Conservation (phyloP, 2,888 invertebrate genomes). For the Pharmacophagus antenor region DNA sequence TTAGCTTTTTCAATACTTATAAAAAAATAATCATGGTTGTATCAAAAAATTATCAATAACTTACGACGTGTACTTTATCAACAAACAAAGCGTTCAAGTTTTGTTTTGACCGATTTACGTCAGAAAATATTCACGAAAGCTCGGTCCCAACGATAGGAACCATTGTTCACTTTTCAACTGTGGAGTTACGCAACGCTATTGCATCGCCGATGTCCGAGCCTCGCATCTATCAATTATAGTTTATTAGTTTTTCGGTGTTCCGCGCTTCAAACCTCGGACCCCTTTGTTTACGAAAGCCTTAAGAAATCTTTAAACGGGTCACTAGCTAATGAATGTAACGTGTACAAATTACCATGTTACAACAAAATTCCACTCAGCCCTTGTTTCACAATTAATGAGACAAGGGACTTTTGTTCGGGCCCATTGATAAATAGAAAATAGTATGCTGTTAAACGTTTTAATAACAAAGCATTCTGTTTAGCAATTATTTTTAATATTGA, state of each 20-base stretch:
- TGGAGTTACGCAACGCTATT: slow-evolving; percentile 41
- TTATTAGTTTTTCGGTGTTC: slow-evolving; percentile 48
- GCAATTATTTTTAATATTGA: not conserved
- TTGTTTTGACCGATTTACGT: slow-evolving; percentile 66
- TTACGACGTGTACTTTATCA: slow-evolving; percentile 9
- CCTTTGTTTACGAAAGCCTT: slow-evolving; percentile 51
- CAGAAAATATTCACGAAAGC: slow-evolving; percentile 65
- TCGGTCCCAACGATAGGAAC: slow-evolving; percentile 45
- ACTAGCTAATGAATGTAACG: slow-evolving; percentile 41
- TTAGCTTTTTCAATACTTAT: no score
- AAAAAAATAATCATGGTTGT: no score
- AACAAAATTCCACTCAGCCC: slow-evolving; percentile 28
- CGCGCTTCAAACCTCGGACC: slow-evolving; percentile 34
- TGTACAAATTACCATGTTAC: slow-evolving; percentile 35
- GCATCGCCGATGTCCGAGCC: slow-evolving; percentile 52
- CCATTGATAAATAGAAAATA: slow-evolving; percentile 15
- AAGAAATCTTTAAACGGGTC: slow-evolving; percentile 47
- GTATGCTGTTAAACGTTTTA: not conserved
- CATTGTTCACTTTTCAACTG: slow-evolving; percentile 43
- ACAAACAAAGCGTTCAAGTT: slow-evolving; percentile 48
- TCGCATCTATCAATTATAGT: slow-evolving; percentile 67
- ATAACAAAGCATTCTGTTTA: not conserved
- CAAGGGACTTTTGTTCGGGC: slow-evolving; percentile 10
- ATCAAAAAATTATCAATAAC: not conserved
- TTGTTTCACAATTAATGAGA: slow-evolving; percentile 24